Percentiles rank a stretch among this genome's conserved stretches.
Evolutionary conservation across 1,140 invertebrate genomes (phyloP).

Genomic region (Diabrotica undecimpunctata): DNA sequence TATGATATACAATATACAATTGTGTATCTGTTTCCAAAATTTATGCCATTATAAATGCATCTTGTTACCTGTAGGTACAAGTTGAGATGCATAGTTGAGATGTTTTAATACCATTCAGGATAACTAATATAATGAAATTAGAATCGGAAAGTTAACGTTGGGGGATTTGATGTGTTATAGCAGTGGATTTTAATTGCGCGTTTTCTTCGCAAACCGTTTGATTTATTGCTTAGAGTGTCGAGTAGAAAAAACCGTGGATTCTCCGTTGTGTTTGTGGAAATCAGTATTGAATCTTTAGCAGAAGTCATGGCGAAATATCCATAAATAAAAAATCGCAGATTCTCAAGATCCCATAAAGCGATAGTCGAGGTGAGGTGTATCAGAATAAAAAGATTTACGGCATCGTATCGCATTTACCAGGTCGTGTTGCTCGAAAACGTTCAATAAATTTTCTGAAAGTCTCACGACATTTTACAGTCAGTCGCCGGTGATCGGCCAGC

Average conservation of each 20-base stretch:
- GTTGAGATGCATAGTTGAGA: too few relatives aligned
- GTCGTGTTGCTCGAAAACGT: conserved; percentile 15
- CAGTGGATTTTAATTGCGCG: too few relatives aligned
- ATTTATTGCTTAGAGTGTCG: not conserved
- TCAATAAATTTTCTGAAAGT: conserved; percentile 15
- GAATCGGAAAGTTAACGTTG: too few relatives aligned
- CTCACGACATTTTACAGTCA: conserved; percentile 10
- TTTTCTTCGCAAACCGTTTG: too few relatives aligned
- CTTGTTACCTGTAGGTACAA: too few relatives aligned
- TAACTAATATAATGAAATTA: too few relatives aligned
- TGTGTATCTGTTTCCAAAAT: too few relatives aligned
- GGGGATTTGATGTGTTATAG: too few relatives aligned
- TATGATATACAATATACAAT: too few relatives aligned
- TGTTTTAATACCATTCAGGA: too few relatives aligned
- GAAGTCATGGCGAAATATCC: conserved; percentile 12
- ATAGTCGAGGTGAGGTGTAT: conserved; percentile 11
- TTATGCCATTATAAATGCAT: too few relatives aligned
- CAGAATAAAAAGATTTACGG: conserved; percentile 11
- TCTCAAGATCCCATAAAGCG: conserved; percentile 8
- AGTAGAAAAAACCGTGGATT: not conserved
- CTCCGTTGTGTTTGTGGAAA: not conserved
- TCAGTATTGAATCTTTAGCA: conserved; percentile 4
- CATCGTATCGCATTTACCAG: conserved; percentile 8
- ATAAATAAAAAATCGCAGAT: conserved; percentile 17
- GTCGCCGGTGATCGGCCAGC: not conserved